Base-by-base conservation (phyloP, 2,888 invertebrate species). In the Caenorhabditis sp. region DNA sequence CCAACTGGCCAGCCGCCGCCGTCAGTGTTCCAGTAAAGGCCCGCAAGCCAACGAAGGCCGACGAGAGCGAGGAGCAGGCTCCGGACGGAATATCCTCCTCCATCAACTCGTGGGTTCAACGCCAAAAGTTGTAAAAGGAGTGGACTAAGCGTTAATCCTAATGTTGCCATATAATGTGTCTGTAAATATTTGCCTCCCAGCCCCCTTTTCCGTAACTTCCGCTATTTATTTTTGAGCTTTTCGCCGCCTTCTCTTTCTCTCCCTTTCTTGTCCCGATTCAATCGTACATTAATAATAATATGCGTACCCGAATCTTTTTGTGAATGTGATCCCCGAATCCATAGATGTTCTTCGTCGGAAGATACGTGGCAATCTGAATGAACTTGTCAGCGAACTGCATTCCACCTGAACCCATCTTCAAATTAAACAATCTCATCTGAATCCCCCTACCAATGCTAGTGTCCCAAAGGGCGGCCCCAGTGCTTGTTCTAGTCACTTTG, bases 241-340 rank as follows among this genome's bases (percentile, higher is more conserved):
- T 46, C 45, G 52, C 3, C 27, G n/a, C 37, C 13, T 30, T 37
- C 15, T n/a, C n/a, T n/a, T n/a, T n/a, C n/a, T n/a, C n/a, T 59
- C 22, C n/a, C 35, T 32, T 41, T 46, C 20, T n/a, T 48, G 22
- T 46, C 20, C 22, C 35, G 20, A 22, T 37, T 41, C 59, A 15
- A 39, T 35, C 61, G 30, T 43, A 37, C 24, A 11, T 39, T 58
- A n/a, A 11, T 3, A 17, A 26, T 1, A 17, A 20, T 13, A 32
- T 11, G 17, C 70, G n/a, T 15, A 84, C 86, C 81, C 82, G 84
- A 15, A 87, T 63, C 37, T 83, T 77, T 52, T 86, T 82, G 61
- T 88, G 88, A 24, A 84, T 70, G 61, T 87, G 80, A 62, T 88
- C 88, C 43, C 88, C 88, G 48, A 86, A 86, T 24, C 88, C 88